Conservation (phyloP, 2,797 vertebrate genomes). For the Trachops cirrhosus region DNA sequence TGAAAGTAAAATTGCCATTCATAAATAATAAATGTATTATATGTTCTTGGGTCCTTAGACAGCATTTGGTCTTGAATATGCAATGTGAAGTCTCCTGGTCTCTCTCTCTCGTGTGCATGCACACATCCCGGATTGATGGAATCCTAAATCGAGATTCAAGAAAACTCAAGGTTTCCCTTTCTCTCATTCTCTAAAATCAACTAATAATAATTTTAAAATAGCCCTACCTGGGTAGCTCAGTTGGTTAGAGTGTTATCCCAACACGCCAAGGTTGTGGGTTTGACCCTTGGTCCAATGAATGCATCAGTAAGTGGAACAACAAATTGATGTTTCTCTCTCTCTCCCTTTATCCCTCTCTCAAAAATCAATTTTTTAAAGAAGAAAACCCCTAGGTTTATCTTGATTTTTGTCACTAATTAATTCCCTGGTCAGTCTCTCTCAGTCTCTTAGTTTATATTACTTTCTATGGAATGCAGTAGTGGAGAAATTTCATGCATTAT, state of each 20-base stretch:
- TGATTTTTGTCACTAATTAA: neutral
- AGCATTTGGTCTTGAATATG: neutral
- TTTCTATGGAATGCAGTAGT: neutral
- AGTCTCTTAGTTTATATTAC: neutral
- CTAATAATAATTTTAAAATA: too few species aligned
- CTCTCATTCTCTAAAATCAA: too few species aligned
- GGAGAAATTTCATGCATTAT: neutral
- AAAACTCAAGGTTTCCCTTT: neutral
- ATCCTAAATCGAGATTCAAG: neutral
- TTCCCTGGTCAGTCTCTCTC: neutral
- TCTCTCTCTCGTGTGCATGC: neutral
- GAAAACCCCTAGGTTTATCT: neutral
- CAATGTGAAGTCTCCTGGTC: neutral
- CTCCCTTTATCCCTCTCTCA: too few species aligned
- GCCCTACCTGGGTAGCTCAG: too few species aligned
- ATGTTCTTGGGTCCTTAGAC: neutral
- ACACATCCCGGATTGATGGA: neutral
- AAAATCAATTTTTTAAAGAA: too few species aligned
- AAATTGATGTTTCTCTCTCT: too few species aligned
- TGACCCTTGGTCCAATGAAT: too few species aligned
- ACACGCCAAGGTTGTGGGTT: too few species aligned
- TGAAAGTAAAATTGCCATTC: neutral
- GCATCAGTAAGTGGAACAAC: too few species aligned
- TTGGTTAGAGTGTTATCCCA: too few species aligned
- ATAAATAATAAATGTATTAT: neutral